phyloP scores from a whole-genome alignment of 1,140 invertebrate species.

The Oscheius sp. region DNA sequence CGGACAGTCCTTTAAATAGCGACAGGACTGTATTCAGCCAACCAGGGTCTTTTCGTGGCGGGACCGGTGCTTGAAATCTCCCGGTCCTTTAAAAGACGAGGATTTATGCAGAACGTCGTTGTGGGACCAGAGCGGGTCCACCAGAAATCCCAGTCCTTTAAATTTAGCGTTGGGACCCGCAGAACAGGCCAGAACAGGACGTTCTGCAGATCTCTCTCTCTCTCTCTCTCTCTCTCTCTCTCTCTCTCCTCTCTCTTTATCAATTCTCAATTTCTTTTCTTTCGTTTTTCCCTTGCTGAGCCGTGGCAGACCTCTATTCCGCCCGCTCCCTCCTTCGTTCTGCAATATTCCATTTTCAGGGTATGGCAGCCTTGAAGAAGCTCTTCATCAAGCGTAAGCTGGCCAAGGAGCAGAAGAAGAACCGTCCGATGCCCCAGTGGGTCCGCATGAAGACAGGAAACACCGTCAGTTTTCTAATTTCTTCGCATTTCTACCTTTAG shows the following conservation, averaged over 20 bases:
- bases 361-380: conserved; percentile 87
- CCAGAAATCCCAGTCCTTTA: no score
- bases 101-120: no score
- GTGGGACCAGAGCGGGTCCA: no score
- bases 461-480: conserved; percentile 61
- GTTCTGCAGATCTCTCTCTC: no score
- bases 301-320: no score
- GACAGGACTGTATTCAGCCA: no score
- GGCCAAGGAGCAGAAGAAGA: conserved; percentile 95
- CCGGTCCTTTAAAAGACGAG: not conserved
- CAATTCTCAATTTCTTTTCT: not conserved
- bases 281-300: not conserved
- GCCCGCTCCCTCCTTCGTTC: no score
- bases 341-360: conserved; percentile 1
- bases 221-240: no score
- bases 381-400: conserved; percentile 95
- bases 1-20: not conserved
- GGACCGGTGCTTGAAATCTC: not conserved
- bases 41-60: not conserved
- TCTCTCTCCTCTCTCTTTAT: no score
- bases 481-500: not conserved
- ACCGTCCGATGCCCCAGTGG: conserved; percentile 97
- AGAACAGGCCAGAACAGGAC: no score
- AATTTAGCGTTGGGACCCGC: no score
- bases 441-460: conserved; percentile 95